These are phyloP conservation scores for Aspidiotus destructor DNA, from an alignment of 2,888 invertebrate species.

Conservation along the genomic window DNA sequence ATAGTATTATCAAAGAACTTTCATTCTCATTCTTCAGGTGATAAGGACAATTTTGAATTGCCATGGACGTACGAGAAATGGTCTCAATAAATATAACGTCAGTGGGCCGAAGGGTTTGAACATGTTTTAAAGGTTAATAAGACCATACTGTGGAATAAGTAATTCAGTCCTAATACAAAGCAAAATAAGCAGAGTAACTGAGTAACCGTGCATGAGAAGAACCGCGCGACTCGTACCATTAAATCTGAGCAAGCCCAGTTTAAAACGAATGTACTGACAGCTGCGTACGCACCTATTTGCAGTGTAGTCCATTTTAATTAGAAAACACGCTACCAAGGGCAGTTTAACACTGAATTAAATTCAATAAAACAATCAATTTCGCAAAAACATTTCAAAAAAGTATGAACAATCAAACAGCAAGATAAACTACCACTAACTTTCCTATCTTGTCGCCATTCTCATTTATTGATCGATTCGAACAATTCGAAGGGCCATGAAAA, in stretches of 20 bases:
- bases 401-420: conserved; percentile 11
- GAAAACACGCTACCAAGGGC: conserved; percentile 29
- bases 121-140: neutral
- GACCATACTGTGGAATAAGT: conserved; percentile 25
- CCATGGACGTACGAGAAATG: conserved; percentile 5
- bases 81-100: too few relatives aligned
- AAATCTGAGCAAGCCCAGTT: conserved; percentile 78
- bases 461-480: conserved; percentile 27
- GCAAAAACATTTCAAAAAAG: conserved; percentile 11
- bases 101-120: too few relatives aligned
- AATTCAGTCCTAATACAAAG: conserved; percentile 9
- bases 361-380: conserved; percentile 19
- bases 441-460: conserved; percentile 29
- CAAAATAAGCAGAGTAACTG: conserved; percentile 8
- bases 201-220: conserved; percentile 34
- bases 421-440: conserved; percentile 29
- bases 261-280: conserved; percentile 49
- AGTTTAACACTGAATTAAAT: conserved; percentile 14
- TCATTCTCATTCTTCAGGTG: too few relatives aligned
- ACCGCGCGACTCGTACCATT: conserved; percentile 37
- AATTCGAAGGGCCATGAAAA: conserved; percentile 25
- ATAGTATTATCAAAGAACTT: too few relatives aligned
- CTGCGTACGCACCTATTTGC: conserved; percentile 95
- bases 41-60: neutral
- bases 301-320: conserved; percentile 31